Conservation (phyloP, 2,797 vertebrate species). For the Eremophila alpestris region DNA sequence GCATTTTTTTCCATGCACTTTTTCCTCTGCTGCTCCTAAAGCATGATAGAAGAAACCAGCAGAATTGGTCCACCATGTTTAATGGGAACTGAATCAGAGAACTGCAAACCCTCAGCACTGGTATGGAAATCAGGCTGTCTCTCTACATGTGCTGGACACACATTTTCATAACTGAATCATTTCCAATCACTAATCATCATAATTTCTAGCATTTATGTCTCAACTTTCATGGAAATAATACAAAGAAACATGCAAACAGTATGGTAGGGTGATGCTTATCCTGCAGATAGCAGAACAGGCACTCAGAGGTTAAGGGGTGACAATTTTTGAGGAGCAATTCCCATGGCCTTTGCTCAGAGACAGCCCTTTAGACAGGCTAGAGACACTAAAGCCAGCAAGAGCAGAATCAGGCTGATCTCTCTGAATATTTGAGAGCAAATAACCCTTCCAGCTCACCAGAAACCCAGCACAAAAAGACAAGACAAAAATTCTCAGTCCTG, state of each 20-base stretch:
- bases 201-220: neutral
- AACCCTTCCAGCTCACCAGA: neutral
- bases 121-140: neutral
- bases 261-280: neutral
- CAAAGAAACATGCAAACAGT: neutral
- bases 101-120: neutral
- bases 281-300: neutral
- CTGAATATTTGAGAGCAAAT: neutral
- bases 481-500: neutral
- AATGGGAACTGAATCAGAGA: neutral
- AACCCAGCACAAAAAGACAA: neutral
- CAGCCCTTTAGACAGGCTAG: neutral
- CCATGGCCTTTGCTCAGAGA: neutral
- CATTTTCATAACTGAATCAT: neutral
- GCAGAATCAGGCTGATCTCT: neutral
- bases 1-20: neutral
- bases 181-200: neutral
- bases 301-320: neutral
- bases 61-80: neutral
- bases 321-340: neutral
- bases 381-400: neutral
- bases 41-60: neutral
- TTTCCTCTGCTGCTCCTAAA: neutral
- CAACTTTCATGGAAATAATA: neutral
- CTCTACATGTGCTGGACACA: neutral